A percentile compares a stretch with the other conserved stretches of the same genome.
Evolutionary conservation across 2,888 invertebrate species (phyloP).

Genomic region (Sepioteuthis lessoniana): DNA sequence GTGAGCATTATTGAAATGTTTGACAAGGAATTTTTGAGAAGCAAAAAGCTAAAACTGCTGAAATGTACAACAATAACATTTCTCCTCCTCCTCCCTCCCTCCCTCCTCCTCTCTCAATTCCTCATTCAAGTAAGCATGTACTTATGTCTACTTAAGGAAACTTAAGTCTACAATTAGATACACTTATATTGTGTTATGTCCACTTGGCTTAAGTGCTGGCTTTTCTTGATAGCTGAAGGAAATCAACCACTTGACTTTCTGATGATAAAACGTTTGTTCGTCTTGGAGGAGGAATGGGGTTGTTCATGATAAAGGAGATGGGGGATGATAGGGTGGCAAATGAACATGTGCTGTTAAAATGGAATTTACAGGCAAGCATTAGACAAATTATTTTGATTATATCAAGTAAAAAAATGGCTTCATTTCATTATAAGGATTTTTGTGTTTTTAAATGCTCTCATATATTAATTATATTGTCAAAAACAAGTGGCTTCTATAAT

Average conservation of each 20-base stretch:
- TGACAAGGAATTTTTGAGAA: neutral
- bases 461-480: no score
- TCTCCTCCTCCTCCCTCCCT: neutral
- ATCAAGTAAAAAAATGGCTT: no score
- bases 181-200: neutral
- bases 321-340: neutral
- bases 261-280: neutral
- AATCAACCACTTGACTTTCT: neutral
- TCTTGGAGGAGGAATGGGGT: neutral
- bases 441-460: no score
- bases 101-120: neutral
- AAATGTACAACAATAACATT: neutral
- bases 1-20: neutral
- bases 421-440: no score
- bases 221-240: neutral
- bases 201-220: conserved; percentile 18
- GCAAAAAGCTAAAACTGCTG: neutral
- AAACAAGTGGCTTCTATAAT: no score
- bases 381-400: no score
- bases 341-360: neutral
- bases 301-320: neutral
- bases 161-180: neutral
- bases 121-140: neutral
- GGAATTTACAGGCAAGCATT: no score
- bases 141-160: neutral